Percentiles rank a stretch among this genome's conserved stretches.
phyloP scores from a whole-genome alignment of 2,113 vertebrate genomes.

The Atlantisia rogersi region DNA sequence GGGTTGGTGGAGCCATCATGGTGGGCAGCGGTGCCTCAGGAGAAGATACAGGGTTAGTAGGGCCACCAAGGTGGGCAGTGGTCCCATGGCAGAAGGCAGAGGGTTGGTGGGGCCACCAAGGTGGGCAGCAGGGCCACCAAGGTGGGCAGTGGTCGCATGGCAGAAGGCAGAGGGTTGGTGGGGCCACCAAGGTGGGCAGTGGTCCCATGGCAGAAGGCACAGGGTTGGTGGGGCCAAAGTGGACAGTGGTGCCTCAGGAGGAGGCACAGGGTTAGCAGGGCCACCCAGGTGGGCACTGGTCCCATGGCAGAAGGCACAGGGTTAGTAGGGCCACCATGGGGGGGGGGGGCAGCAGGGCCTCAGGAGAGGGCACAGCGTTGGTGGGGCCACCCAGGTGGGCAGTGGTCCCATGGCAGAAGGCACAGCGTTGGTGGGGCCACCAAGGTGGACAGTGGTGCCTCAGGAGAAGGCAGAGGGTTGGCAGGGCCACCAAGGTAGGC shows the following conservation, averaged over 20 bases:
- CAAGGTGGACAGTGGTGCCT: too few species aligned
- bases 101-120: not conserved
- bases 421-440: too few species aligned
- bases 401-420: not conserved
- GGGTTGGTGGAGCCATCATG: not conserved
- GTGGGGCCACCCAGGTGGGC: too few species aligned
- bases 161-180: not conserved
- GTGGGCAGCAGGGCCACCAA: too few species aligned
- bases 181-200: not conserved
- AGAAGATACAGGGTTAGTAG: not conserved
- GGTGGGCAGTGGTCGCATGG: too few species aligned
- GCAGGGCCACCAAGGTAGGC: too few species aligned
- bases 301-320: too few species aligned
- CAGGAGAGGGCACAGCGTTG: not conserved
- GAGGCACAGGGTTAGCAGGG: not conserved
- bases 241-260: not conserved
- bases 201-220: not conserved
- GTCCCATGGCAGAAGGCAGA: not conserved
- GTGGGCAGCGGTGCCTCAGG: too few species aligned
- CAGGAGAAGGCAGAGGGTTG: not conserved
- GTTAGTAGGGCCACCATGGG: too few species aligned
- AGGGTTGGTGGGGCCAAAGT: not conserved
- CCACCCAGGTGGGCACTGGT: not conserved
- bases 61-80: not conserved
- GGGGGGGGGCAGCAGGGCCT: fast-evolving